These are phyloP conservation scores for Pantherophis vulpinus DNA, from an alignment of 2,797 vertebrate genomes.

Conservation along the genomic window DNA sequence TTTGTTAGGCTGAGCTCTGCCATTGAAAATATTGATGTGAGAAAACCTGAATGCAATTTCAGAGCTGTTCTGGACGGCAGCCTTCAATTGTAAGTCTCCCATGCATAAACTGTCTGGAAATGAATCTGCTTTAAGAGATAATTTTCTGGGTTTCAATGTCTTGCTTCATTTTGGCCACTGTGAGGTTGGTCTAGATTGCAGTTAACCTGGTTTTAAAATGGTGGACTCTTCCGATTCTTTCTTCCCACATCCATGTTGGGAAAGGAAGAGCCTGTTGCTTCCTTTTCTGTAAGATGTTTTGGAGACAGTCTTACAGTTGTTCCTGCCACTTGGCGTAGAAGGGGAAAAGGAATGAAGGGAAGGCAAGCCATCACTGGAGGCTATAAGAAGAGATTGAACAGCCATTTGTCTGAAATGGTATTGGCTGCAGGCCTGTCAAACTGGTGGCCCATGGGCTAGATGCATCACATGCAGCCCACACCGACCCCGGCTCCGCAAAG, in stretches of 20 bases:
- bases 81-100: neutral
- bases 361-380: neutral
- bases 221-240: neutral
- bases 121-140: neutral
- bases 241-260: neutral
- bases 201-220: neutral
- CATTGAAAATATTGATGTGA: neutral
- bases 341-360: neutral
- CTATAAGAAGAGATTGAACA: neutral
- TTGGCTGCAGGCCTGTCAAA: neutral
- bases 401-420: neutral
- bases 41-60: neutral
- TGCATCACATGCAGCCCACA: no score
- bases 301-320: neutral
- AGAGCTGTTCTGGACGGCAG: neutral
- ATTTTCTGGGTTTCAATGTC: neutral
- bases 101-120: neutral
- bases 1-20: neutral
- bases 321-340: neutral
- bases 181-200: neutral
- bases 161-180: neutral
- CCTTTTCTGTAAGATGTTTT: neutral
- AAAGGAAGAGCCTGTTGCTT: neutral
- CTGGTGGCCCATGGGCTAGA: no score
- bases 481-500: accelerated